A percentile compares a stretch with the other conserved stretches of the same genome.
Evolutionary conservation across 2,113 vertebrate species (phyloP).

Genomic region (Apodemus speciosus): DNA sequence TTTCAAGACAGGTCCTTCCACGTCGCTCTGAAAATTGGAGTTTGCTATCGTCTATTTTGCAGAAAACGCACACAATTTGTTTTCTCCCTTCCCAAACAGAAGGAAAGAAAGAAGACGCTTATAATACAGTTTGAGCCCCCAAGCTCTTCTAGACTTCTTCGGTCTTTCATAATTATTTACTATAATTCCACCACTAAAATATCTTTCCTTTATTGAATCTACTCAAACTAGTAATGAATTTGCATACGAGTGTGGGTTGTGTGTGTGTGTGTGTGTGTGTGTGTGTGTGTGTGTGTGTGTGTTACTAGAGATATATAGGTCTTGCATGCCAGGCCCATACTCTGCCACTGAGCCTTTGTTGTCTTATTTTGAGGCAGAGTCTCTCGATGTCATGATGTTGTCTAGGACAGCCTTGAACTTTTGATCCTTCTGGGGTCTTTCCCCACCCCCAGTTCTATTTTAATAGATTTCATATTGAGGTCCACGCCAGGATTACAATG

Average conservation of each 20-base stretch:
- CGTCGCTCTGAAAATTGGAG: neutral
- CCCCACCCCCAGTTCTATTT: neutral
- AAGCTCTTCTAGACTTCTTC: neutral
- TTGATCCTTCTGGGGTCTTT: neutral
- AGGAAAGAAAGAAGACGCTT: conserved; percentile 1
- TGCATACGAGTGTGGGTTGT: neutral
- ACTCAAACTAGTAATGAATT: neutral
- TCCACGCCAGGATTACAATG: neutral
- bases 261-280: neutral
- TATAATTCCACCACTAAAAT: neutral
- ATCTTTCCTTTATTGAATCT: neutral
- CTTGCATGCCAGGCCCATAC: neutral
- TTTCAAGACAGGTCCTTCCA: conserved; percentile 1
- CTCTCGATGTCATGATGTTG: neutral
- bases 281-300: neutral
- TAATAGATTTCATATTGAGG: neutral
- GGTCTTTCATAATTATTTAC: neutral
- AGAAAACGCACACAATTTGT: neutral
- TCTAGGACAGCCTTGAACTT: neutral
- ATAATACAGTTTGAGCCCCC: neutral
- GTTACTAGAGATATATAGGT: neutral
- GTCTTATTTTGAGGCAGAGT: neutral
- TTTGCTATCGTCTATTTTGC: neutral
- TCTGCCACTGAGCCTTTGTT: neutral
- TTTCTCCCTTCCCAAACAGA: neutral